phyloP scores from a whole-genome alignment of 2,797 vertebrate genomes.

The Pempheris klunzingeri region DNA sequence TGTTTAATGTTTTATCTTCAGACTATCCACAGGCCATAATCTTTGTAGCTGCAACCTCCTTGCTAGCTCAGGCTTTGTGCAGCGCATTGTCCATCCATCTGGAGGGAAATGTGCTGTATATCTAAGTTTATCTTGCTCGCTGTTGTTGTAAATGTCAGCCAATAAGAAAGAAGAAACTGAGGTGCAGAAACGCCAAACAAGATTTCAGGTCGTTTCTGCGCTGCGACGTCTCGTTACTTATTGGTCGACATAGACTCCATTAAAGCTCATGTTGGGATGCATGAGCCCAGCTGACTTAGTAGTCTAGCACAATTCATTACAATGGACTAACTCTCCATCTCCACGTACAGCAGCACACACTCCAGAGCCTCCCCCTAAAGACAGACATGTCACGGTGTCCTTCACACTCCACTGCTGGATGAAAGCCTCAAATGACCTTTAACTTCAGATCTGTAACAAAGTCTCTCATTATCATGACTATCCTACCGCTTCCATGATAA shows the following conservation, averaged over 20 bases:
- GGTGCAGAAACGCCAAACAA: neutral
- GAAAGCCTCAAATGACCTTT: constrained; percentile 13
- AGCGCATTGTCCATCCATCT: no score
- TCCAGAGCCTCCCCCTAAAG: neutral
- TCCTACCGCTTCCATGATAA: neutral
- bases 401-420: constrained; percentile 19
- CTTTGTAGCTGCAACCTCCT: no score
- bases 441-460: constrained; percentile 25
- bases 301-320: neutral
- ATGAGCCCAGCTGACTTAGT: neutral
- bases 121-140: no score
- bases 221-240: no score
- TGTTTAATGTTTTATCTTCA: no score
- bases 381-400: neutral
- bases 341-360: neutral
- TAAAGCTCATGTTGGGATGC: neutral
- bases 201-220: neutral
- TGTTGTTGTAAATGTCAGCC: neutral
- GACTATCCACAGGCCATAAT: no score
- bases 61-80: no score
- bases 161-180: neutral
- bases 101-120: no score
- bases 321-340: neutral
- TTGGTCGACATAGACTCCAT: neutral
- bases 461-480: constrained; percentile 7